phyloP scores from a whole-genome alignment of 2,888 invertebrate genomes.

The Eupithecia centaureata region DNA sequence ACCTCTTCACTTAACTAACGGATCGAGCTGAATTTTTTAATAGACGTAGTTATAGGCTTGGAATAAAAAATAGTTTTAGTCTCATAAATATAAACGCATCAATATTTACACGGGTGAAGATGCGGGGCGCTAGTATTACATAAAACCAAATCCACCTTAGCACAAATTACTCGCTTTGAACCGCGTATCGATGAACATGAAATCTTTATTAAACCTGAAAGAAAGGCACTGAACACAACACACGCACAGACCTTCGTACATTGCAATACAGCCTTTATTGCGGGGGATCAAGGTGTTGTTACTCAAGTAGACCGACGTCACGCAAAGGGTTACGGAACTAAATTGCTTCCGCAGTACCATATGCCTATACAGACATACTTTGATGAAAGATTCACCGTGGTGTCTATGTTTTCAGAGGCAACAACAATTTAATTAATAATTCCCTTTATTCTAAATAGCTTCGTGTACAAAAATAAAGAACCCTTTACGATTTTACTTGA shows the following conservation, averaged over 20 bases:
- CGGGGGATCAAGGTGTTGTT: conserved; percentile 38
- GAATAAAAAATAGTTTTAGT: too few relatives aligned
- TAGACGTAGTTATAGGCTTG: too few relatives aligned
- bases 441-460: neutral
- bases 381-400: conserved; percentile 54
- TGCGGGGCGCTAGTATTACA: too few relatives aligned
- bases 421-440: conserved; percentile 34
- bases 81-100: too few relatives aligned
- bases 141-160: conserved; percentile 34
- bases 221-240: conserved; percentile 45
- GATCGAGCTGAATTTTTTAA: too few relatives aligned
- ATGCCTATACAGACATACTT: conserved; percentile 38
- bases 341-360: conserved; percentile 60
- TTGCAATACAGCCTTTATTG: conserved; percentile 38
- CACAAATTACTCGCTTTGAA: conserved; percentile 40
- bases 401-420: conserved; percentile 43
- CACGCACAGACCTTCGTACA: conserved; percentile 38
- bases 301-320: conserved; percentile 45
- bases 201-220: conserved; percentile 49
- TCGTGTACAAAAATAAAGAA: neutral
- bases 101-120: too few relatives aligned
- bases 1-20: too few relatives aligned
- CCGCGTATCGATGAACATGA: conserved; percentile 43
- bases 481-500: neutral
- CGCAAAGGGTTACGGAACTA: conserved; percentile 59